These are phyloP conservation scores for Drosophila carrolli DNA, from an alignment of 1,140 invertebrate species.

Conservation along the genomic window DNA sequence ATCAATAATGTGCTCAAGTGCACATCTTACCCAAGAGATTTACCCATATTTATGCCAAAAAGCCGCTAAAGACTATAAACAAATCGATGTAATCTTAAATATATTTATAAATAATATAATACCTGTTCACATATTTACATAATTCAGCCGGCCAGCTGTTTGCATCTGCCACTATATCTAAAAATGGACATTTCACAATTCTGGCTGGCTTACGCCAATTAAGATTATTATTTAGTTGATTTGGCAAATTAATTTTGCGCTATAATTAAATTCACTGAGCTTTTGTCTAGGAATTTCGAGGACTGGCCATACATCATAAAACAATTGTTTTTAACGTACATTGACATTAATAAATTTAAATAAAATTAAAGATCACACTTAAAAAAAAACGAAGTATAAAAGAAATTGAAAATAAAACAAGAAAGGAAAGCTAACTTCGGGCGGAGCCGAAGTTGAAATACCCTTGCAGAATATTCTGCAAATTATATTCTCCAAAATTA, in stretches of 20 bases:
- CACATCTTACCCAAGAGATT: constrained; percentile 13
- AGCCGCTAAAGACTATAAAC: constrained; percentile 15
- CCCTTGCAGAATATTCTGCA: no score
- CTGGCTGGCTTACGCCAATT: not conserved
- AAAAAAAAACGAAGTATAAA: not conserved
- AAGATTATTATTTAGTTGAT: not conserved
- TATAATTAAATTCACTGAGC: not conserved
- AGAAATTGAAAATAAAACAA: no score
- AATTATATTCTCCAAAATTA: no score
- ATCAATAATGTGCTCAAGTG: constrained; percentile 45
- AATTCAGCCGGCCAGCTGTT: constrained; percentile 11
- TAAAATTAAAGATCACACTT: not conserved
- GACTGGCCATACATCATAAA: not conserved
- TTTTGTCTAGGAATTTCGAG: not conserved
- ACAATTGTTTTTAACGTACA: not conserved
- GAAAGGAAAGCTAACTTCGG: no score
- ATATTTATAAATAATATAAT: constrained; percentile 36
- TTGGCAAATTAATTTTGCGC: not conserved
- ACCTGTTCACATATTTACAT: constrained; percentile 26
- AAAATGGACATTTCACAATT: not conserved
- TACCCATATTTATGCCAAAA: constrained; percentile 7
- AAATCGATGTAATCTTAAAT: constrained; percentile 23
- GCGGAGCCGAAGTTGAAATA: no score
- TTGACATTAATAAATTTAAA: not conserved
- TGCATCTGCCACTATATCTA: not conserved